Evolutionary conservation across 1,140 invertebrate species (phyloP).

Genomic region (Drosophila dunni): DNA sequence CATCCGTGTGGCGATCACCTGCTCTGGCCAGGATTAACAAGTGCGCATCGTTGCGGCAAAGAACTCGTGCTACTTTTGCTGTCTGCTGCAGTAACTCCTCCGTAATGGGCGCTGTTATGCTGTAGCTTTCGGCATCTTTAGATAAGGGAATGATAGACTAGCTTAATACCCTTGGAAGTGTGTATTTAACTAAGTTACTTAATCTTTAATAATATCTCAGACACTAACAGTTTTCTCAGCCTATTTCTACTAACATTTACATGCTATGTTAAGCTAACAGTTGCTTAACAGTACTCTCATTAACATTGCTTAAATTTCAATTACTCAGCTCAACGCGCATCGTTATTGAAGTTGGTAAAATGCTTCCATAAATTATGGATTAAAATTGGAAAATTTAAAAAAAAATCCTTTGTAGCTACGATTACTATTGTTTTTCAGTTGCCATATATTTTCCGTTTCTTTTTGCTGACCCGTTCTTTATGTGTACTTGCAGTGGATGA

Average conservation of each 20-base stretch:
- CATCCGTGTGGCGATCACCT: conserved; percentile 91
- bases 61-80: conserved; percentile 87
- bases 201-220: not conserved
- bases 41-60: conserved; percentile 88
- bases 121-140: conserved; percentile 71
- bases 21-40: conserved; percentile 90
- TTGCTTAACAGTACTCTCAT: not conserved
- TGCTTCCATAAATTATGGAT: not conserved
- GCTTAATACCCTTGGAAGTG: too few species aligned
- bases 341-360: conserved; percentile 32
- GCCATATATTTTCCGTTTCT: conserved; percentile 24
- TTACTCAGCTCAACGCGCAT: conserved; percentile 6
- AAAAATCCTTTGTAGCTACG: not conserved
- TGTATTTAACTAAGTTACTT: not conserved
- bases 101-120: conserved; percentile 87
- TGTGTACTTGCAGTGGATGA: conserved; percentile 79
- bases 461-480: conserved; percentile 57
- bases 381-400: not conserved
- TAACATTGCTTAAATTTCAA: not conserved
- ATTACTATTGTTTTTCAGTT: not conserved
- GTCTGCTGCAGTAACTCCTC: conserved; percentile 88
- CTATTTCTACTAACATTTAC: not conserved
- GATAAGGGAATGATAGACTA: not conserved
- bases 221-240: not conserved
- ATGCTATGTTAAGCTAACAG: not conserved